Base-by-base conservation (phyloP, 2,113 vertebrate genomes). In the Mohoua ochrocephala region DNA sequence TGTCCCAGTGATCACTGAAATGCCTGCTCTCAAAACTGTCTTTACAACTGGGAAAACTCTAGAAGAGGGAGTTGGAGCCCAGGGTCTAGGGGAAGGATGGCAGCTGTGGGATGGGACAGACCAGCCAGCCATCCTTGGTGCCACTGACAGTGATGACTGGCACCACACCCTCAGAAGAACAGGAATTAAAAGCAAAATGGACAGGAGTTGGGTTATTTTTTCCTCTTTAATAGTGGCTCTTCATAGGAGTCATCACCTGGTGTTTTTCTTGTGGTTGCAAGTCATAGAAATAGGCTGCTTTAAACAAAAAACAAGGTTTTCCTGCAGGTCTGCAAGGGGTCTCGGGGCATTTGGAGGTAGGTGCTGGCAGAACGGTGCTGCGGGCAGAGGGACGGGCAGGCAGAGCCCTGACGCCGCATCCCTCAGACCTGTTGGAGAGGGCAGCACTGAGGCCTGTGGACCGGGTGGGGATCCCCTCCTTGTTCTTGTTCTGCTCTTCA, bases 391-490 rank as follows among this genome's bases (percentile, higher is more conserved):
- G 44, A 27, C 0, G 0, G 67, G 53, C 41, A 24, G 65, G 63
- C 41, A 50, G 42, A 78, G 27, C 57, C 59, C 77, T 2, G 0
- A 45, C n/a, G 37, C 61, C 0, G 0, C 3, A 3, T 37, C 45
- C 44, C 13, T 44, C 50, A 20, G 76, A 14, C 7, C 59, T 45
- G 22, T 24, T 81, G 77, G 31, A 60, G 35, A 81, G 45, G 37
- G 45, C 80, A 91, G 28, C 0, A 0, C 71, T 1, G 2, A 47
- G 33, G 37, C 31, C 37, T 37, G 42, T 39, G 2, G 18, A 10
- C 26, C 2, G 0, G 4, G 15, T 24, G 18, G 61, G 41, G 31
- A 63, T 84, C 74, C 15, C 31, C 37, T 76, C 60, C 59, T 31
- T 22, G 21, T 31, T 64, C 68, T 44, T 22, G n/a, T 56, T 57